phyloP scores from a whole-genome alignment of 53 echinoderm and acorn worm genomes.

The Actinopyga echinites region DNA sequence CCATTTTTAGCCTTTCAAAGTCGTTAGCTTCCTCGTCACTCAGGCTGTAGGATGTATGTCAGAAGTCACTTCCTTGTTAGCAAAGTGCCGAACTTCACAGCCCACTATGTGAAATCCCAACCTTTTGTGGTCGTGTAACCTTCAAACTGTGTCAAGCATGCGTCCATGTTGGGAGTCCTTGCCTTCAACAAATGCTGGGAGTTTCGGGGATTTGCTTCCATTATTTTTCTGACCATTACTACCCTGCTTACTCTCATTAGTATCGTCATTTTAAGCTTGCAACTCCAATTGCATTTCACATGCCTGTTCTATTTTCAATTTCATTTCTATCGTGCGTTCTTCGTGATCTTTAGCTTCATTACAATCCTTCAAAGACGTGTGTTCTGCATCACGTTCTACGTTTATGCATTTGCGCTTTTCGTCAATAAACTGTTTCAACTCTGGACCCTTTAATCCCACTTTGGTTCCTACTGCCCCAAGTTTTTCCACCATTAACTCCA shows the following conservation, averaged over 20 bases:
- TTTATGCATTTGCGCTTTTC: background rate
- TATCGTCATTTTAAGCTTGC: background rate
- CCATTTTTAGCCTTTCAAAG: background rate
- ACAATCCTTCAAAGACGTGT: background rate
- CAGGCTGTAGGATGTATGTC: background rate
- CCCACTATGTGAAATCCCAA: conserved; percentile 9
- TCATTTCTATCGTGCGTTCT: background rate
- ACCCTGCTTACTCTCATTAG: background rate
- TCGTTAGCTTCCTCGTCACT: background rate
- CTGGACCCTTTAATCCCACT: background rate
- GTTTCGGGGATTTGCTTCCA: conserved; percentile 6
- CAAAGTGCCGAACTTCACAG: conserved; percentile 1
- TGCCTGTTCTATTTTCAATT: background rate
- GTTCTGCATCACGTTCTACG: background rate
- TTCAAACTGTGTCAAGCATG: conserved; percentile 8
- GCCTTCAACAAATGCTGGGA: conserved; percentile 33
- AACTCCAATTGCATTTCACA: background rate
- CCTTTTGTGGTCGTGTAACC: conserved; percentile 3
- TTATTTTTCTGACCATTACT: background rate
- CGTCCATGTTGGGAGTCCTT: conserved; percentile 33
- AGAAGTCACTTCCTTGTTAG: conserved; percentile 20
- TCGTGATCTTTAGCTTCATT: background rate
- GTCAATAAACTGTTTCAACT: background rate
- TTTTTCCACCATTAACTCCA: background rate
- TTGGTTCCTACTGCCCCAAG: background rate